Conservation (phyloP, 2,888 invertebrate genomes). For the Caenorhabditis wallacei region DNA sequence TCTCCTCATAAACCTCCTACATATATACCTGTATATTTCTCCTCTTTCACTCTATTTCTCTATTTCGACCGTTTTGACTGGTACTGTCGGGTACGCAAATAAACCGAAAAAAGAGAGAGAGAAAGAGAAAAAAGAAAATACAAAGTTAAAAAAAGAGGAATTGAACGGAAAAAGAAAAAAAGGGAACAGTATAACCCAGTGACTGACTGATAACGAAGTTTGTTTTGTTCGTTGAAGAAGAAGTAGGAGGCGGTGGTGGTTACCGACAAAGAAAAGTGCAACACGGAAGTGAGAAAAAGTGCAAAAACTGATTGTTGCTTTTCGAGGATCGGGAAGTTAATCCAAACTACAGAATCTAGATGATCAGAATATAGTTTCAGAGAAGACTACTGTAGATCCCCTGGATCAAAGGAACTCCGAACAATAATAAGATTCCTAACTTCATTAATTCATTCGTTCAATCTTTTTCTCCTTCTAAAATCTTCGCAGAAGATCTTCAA, state of each 20-base stretch:
- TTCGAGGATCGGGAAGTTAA: not conserved
- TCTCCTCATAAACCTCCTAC: conserved; percentile 22
- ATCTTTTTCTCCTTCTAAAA: not conserved
- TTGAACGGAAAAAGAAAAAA: conserved; percentile 2
- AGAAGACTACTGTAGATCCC: too few species aligned
- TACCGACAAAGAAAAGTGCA: conserved; percentile 45
- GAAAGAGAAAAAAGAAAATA: conserved; percentile 35
- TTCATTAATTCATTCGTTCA: not conserved
- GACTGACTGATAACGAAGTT: conserved; percentile 42
- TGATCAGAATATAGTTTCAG: too few species aligned
- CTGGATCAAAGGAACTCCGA: not conserved
- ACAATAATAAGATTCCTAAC: too few species aligned
- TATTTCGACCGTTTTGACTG: conserved; percentile 58
- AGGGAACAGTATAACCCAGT: conserved; percentile 19
- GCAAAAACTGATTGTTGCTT: not conserved
- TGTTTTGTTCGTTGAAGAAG: conserved; percentile 34
- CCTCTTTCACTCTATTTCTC: conserved; percentile 30
- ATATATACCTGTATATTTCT: not conserved
- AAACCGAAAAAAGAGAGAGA: conserved; percentile 26
- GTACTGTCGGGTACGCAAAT: conserved; percentile 66
- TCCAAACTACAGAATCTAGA: not conserved
- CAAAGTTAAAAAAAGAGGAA: conserved; percentile 32
- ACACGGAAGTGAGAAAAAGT: conserved; percentile 41
- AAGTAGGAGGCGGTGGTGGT: not conserved
- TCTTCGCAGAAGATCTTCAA: not conserved